A percentile compares a stretch with the other conserved stretches of the same genome.
phyloP scores from a whole-genome alignment of 2,888 invertebrate species.

The Diarsia brunnea region DNA sequence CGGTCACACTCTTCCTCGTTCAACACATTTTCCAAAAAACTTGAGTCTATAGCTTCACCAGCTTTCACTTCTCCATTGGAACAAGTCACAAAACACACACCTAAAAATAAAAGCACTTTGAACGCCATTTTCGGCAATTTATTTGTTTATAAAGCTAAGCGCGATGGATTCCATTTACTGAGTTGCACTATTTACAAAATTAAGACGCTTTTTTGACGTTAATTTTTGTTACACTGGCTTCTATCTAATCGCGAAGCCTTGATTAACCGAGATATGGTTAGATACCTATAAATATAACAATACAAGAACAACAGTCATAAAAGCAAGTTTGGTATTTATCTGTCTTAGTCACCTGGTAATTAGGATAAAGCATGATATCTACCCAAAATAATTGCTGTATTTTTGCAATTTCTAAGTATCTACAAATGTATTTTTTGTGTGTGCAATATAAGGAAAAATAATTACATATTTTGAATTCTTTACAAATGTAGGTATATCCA shows the following conservation, averaged over 20 bases:
- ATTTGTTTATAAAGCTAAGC: not conserved
- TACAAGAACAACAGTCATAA: not conserved
- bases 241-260: constrained; percentile 18
- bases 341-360: constrained; percentile 11
- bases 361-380: not conserved
- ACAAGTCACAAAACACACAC: not conserved
- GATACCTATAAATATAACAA: constrained; percentile 7
- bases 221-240: not conserved
- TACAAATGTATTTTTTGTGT: not conserved
- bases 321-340: constrained; percentile 1
- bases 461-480: not conserved
- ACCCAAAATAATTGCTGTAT: not conserved
- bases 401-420: not conserved
- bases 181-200: constrained; percentile 1
- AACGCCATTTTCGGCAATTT: constrained; percentile 4
- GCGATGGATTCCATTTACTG: not conserved
- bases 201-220: constrained; percentile 2
- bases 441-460: not conserved
- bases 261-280: constrained; percentile 5
- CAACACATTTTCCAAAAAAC: constrained; percentile 5
- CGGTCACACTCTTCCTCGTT: constrained; percentile 10
- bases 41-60: constrained; percentile 9
- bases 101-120: constrained; percentile 9
- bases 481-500: not conserved
- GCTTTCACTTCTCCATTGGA: not conserved